A percentile compares a stretch with the other conserved stretches of the same genome.
Conservation (phyloP, 2,797 vertebrate genomes). For the Urocyon cinereoargenteus region DNA sequence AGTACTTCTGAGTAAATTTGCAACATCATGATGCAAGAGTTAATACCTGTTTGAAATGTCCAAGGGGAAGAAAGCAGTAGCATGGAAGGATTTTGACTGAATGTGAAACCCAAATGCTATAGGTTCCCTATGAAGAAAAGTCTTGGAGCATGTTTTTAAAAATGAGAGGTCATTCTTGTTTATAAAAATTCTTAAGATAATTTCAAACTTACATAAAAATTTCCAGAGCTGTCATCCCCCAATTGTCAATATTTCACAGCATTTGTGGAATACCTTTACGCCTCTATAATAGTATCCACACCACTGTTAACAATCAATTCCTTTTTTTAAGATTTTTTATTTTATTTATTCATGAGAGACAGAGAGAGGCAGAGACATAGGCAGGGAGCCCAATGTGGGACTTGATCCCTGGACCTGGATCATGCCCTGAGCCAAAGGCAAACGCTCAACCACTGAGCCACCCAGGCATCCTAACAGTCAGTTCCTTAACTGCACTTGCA, state of each 20-base stretch:
- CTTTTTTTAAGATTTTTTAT: too few species aligned
- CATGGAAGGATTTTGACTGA: background rate
- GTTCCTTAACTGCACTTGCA: too few species aligned
- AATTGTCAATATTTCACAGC: background rate
- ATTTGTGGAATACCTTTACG: background rate
- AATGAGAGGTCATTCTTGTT: background rate
- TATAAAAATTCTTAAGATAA: slow-evolving; percentile 16
- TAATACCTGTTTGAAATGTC: background rate
- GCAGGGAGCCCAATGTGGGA: too few species aligned
- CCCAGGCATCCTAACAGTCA: background rate
- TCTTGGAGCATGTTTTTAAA: background rate
- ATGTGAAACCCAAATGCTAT: background rate
- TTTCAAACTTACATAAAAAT: background rate
- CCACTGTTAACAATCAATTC: background rate
- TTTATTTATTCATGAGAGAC: too few species aligned
- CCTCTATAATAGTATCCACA: background rate
- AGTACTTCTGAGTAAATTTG: slow-evolving; percentile 37
- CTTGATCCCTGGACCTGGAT: too few species aligned
- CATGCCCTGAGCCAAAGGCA: too few species aligned
- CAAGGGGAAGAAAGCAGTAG: background rate
- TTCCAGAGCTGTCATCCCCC: background rate
- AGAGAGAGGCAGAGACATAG: too few species aligned
- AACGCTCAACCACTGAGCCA: too few species aligned
- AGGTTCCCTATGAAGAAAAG: background rate
- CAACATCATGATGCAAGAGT: background rate